Percentiles rank a stretch among this genome's conserved stretches.
Evolutionary conservation across 2,888 invertebrate genomes (phyloP).

Genomic region (Steinernema hermaphroditum): DNA sequence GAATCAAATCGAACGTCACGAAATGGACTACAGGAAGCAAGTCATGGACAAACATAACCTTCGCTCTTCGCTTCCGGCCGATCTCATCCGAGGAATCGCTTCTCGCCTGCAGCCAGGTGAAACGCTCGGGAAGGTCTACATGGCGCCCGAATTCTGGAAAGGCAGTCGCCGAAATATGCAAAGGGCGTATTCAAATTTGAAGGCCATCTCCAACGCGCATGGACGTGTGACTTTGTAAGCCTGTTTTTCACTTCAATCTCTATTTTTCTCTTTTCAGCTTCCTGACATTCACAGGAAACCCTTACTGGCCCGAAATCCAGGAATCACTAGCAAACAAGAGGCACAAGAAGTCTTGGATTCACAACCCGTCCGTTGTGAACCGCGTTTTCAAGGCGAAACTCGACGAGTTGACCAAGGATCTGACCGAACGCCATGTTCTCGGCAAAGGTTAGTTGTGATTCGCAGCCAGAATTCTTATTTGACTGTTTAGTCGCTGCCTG

Average conservation of each 20-base stretch:
- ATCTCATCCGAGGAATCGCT: not conserved
- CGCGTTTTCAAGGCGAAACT: constrained; percentile 31
- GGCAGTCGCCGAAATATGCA: not conserved
- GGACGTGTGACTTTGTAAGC: not conserved
- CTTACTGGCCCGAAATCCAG: constrained; percentile 13
- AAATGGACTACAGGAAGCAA: constrained; percentile 2
- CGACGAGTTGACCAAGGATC: constrained; percentile 14
- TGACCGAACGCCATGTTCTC: not conserved
- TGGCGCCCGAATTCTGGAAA: not conserved
- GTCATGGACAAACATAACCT: not conserved
- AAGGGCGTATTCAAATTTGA: not conserved
- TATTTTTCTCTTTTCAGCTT: not conserved
- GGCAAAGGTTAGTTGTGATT: not conserved
- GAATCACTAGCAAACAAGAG: not conserved
- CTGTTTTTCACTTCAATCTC: not conserved
- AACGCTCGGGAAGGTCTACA: not conserved
- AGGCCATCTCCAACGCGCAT: not conserved
- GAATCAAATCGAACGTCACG: not conserved
- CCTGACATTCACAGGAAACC: constrained; percentile 20
- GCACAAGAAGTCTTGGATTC: not conserved
- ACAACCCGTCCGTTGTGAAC: not conserved
- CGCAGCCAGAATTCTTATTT: not conserved
- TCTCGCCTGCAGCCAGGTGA: not conserved
- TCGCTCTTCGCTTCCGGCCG: not conserved
- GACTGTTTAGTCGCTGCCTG: constrained; percentile 1